Percentiles rank a stretch among this genome's conserved stretches.
phyloP scores from a whole-genome alignment of 2,113 vertebrate species.

The Nycticryphes semicollaris region DNA sequence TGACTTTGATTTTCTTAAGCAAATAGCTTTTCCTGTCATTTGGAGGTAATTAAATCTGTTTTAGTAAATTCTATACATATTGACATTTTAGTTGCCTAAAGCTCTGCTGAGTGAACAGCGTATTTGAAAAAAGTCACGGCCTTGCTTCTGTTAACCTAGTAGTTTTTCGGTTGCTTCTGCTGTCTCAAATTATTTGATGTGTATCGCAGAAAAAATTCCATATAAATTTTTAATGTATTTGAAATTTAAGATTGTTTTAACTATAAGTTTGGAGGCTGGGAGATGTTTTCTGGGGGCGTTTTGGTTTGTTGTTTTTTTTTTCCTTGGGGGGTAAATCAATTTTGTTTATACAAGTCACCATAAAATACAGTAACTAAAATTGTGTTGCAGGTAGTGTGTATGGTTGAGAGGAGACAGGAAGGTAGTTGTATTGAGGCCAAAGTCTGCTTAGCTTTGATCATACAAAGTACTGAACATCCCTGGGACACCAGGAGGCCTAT shows the following conservation, averaged over 20 bases:
- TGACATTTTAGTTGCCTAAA: slow-evolving; percentile 1
- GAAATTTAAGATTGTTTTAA: background rate
- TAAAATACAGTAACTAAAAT: background rate
- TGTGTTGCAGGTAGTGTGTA: background rate
- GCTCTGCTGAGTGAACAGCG: background rate
- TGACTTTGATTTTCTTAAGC: background rate
- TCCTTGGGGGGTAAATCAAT: background rate
- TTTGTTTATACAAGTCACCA: background rate
- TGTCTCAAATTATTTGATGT: background rate
- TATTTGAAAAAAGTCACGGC: background rate
- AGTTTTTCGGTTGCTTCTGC: background rate
- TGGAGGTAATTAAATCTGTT: slow-evolving; percentile 5
- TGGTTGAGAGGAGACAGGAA: background rate
- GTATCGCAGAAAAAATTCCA: background rate
- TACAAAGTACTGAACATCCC: background rate
- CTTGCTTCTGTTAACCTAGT: background rate
- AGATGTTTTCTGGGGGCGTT: background rate
- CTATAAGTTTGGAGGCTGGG: background rate
- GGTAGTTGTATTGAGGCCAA: background rate
- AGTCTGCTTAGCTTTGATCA: background rate
- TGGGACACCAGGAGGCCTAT: background rate
- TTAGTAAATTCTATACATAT: background rate
- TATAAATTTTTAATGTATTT: background rate
- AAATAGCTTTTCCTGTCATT: background rate
- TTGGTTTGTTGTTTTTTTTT: background rate